These are phyloP conservation scores for Euwallacea similis DNA, from an alignment of 1,140 invertebrate species.

Conservation along the genomic window DNA sequence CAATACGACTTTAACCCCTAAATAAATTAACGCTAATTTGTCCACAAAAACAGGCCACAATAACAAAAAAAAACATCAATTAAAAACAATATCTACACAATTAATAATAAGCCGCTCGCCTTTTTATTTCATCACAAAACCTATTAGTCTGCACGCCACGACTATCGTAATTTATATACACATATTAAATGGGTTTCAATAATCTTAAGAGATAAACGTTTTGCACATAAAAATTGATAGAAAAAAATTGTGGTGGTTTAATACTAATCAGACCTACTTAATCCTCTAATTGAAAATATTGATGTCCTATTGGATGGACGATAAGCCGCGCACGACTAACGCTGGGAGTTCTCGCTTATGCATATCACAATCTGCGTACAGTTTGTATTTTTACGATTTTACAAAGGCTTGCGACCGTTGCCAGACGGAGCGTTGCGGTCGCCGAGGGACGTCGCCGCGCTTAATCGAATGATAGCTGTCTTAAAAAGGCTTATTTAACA, in stretches of 20 bases:
- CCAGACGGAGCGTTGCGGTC: not conserved
- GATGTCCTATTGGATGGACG: no score
- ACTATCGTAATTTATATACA: no score
- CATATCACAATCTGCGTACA: conserved; percentile 50
- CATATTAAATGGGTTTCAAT: no score
- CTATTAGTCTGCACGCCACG: no score
- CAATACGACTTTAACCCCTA: conserved; percentile 1
- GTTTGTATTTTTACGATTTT: conserved; percentile 24
- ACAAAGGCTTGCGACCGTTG: conserved; percentile 21
- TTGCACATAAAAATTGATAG: no score
- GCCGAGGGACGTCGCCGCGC: no score
- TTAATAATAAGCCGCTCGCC: not conserved
- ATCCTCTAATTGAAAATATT: no score
- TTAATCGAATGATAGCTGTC: conserved; percentile 16
- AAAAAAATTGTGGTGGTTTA: no score
- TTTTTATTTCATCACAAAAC: no score
- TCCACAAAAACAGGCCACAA: conserved; percentile 6
- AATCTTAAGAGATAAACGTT: no score
- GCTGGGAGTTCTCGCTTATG: conserved; percentile 16
- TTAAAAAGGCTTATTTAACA: conserved; percentile 28
- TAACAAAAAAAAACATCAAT: conserved; percentile 14
- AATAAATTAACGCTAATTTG: not conserved
- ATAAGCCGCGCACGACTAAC: not conserved
- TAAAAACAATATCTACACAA: not conserved
- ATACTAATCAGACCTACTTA: no score